Base-by-base conservation (phyloP, 1,140 invertebrate genomes). In the Oedothorax gibbosus region DNA sequence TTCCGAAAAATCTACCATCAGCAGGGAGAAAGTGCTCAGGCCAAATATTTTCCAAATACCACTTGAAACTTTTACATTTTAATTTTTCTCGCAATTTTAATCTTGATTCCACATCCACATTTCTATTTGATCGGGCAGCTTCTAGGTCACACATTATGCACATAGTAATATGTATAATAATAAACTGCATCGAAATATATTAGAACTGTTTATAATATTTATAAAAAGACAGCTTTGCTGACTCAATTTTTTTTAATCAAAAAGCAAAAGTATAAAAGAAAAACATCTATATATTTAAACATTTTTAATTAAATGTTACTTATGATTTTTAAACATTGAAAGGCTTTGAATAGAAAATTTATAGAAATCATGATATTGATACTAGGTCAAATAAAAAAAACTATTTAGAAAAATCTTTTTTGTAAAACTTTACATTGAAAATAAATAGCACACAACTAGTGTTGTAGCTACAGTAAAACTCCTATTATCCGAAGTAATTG, bases 21-120 rank as follows among this genome's bases (percentile, higher is more conserved):
- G 92, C 94, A 0, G 97, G 97, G 87, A 98, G 95, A 0, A 95
- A 87, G 93, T 96, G 94, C 95, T 80, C 89, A 0, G 92, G 92
- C 90, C 91, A 93, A 35, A 99, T 93, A 89, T 97, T 97, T 21
- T 97, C 93, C 78, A 99, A 91, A 90, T 98, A 99, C 98, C 98
- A 99, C 71, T 94, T 92, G 88, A 99, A 99, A 75, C 91, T 92
- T 89, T 96, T 94, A 89, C 98, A 99, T 7, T 95, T 90, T 1
- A 99, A 91, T 86, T 92, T 92, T 87, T 96, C 91, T 53, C 96
- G 91, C 9, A 99, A 89, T 56, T 93, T 91, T 10, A 95, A 88
- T 86, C 97, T 92, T 21, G 94, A 92, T 49, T 92, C 92, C 9
- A 98, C 92, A 87, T 94, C 92, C 85, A 95, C 93, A 57, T 92